Evolutionary conservation across 2,797 vertebrate genomes (phyloP).

Genomic region (Ceyx erithaca): DNA sequence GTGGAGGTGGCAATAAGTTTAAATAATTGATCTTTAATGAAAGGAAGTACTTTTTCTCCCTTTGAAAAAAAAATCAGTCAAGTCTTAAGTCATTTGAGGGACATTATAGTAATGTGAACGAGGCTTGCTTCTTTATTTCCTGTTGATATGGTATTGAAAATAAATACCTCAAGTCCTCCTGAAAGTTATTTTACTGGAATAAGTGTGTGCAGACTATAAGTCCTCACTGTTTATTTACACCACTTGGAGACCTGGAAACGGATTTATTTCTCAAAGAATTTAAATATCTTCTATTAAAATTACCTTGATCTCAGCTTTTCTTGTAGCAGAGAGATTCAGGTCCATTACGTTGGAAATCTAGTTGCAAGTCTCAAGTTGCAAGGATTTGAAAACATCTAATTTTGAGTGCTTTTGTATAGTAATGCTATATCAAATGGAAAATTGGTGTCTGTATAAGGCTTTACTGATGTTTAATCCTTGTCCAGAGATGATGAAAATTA

Average conservation of each 20-base stretch:
- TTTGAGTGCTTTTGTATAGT: neutral
- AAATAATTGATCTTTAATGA: slow-evolving; percentile 29
- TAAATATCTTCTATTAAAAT: neutral
- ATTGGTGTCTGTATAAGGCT: neutral
- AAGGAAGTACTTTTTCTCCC: neutral
- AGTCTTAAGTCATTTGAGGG: neutral
- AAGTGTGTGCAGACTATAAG: neutral
- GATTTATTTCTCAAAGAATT: neutral
- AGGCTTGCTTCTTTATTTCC: neutral
- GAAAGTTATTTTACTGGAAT: neutral
- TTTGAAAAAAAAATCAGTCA: neutral
- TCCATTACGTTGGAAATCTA: neutral
- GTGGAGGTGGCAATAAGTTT: neutral
- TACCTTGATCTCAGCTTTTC: neutral
- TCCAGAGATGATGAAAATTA: neutral
- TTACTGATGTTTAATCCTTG: neutral
- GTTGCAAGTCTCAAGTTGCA: neutral
- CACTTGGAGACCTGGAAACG: neutral
- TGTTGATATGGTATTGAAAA: neutral
- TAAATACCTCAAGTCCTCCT: neutral
- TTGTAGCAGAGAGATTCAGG: neutral
- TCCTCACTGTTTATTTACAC: neutral
- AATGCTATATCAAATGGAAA: neutral
- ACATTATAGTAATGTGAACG: neutral
- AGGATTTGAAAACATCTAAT: neutral